Evolutionary conservation across 2,888 invertebrate genomes (phyloP), one percentile per base, ranked within the genome.

Genomic region (Ecdyonurus torrentis): DNA sequence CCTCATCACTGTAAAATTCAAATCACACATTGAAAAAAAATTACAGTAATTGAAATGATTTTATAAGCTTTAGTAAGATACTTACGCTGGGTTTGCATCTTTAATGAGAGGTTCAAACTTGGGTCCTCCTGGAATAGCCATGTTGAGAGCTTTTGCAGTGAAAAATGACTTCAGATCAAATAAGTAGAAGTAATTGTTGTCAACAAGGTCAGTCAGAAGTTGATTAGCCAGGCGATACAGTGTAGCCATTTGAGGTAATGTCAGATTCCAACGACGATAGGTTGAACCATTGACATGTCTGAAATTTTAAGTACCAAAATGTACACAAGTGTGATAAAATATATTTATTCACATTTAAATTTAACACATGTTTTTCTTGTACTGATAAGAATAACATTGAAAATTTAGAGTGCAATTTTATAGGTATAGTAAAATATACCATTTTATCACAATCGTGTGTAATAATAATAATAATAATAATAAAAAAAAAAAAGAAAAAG

Each of bases 131-230:
- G 99, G 99, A 71, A 99, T 98, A 1, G 99, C 98, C 90, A 99
- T 94, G 73, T 99, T 99, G 63, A 99, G 77, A 2, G 99, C 99
- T 76, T 99, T 99, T 0, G 99, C 99, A 1, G 99, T 99, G 76
- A 99, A 99, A 77, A 99, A 99, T 71, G 98, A 98, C 77, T 99
- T 98, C 19, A 96, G 87, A 76, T 99, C 99, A 76, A 99, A 99
- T 2, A 99, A 80, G 74, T 99, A 99, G 78, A 98, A 99, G 75
- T 97, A 99, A 76, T 99, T 99, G 66, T 91, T 87, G 77, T 99
- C 99, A 0, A 97, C 95, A 66, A 99, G 81, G 78, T 99, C 99
- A 15, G 99, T 99, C 52, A 99, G 77, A 63, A 99, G 79, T 74
- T 97, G 98, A 79, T 99, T 99, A 0, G 97, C 99, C 67, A 99